Evolutionary conservation across 2,888 invertebrate species (phyloP), one percentile per base, ranked within the genome.

Genomic region (Kuschelorhynchus macadamiae): DNA sequence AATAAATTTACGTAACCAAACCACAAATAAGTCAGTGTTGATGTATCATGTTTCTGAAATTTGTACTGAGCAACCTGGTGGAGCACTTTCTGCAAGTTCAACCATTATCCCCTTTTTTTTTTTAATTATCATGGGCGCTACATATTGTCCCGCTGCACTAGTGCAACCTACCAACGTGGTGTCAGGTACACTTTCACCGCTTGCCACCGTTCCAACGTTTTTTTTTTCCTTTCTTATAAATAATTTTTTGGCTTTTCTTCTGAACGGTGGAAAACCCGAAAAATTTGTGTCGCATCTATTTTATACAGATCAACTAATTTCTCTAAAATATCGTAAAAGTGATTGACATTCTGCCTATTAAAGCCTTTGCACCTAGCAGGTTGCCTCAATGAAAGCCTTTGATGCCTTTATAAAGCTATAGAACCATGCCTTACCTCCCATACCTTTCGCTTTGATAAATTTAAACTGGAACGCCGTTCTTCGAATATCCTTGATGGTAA

Each of bases 1-100:
- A 44, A 57, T 57, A 30, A 57, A 57, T n/a, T 21, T 41, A 9
- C 20, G 11, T 16, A 66, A 18, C 65, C 65, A 70, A 9, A 36
- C 52, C 9, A 59, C 25, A 16, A 59, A 64, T n/a, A 64, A 42
- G 7, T 47, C 60, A 20, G 42, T 7, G 12, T 53, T 60, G 11
- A 61, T 65, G 32, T 69, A 64, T 4, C 61, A 5, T 25, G 25
- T 25, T n/a, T n/a, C 25, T 25, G 25, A 25, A 25, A 25, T 7
- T 25, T 25, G 25, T 7, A 25, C 25, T 25, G 7, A 25, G 25
- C 25, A 25, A 25, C 25, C 25, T 25, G 25, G 25, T 7, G 25
- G 49, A 21, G 69, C 61, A 9, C 56, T 61, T 16, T 46, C 44
- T 12, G 20, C 53, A 20, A 69, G 36, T 18, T 17, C 30, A 0